A percentile compares a stretch with the other conserved stretches of the same genome.
Evolutionary conservation across 2,113 vertebrate genomes (phyloP).

Genomic region (Eurypyga helias): DNA sequence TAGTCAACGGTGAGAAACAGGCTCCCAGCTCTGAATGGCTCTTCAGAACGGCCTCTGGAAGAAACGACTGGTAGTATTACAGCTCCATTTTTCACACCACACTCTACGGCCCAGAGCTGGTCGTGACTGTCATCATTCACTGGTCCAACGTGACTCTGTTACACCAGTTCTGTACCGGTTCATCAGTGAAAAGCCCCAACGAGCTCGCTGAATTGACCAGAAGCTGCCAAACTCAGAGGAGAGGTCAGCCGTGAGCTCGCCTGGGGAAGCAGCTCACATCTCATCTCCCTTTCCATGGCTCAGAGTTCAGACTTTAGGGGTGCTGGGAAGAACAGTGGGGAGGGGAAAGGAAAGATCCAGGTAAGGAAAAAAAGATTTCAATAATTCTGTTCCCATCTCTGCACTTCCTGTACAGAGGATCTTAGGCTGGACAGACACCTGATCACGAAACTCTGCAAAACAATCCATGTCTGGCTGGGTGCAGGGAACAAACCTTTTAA

Average conservation of each 20-base stretch:
- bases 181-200: not conserved
- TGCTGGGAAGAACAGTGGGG: not conserved
- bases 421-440: not conserved
- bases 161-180: not conserved
- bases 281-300: not conserved
- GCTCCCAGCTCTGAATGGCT: not conserved
- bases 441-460: not conserved
- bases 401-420: not conserved
- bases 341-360: not conserved
- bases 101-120: not conserved
- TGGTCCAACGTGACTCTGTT: not conserved
- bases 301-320: not conserved
- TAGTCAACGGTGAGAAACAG: not conserved
- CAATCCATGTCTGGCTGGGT: rapidly evolving
- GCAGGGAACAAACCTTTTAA: not conserved
- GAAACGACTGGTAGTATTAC: not conserved
- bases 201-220: not conserved
- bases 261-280: not conserved
- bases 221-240: not conserved
- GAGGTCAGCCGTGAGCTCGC: not conserved
- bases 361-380: not conserved
- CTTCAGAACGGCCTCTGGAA: not conserved
- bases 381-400: not conserved
- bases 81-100: not conserved
- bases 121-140: not conserved